These are phyloP conservation scores for Cryptoblepharus egeriae DNA, from an alignment of 2,797 vertebrate genomes.

Conservation along the genomic window DNA sequence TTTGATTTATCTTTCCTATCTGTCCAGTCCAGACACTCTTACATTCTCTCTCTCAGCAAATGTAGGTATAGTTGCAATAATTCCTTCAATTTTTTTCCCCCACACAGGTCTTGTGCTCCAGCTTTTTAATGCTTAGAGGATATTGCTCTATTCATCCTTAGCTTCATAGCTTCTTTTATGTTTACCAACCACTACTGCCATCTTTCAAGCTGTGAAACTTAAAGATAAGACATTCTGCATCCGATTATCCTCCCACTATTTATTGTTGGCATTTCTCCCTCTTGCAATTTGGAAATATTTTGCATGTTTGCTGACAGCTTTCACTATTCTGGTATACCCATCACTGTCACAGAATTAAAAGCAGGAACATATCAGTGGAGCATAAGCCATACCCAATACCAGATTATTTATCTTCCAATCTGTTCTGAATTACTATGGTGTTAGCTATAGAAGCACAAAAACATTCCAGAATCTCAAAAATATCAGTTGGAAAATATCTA, in stretches of 20 bases:
- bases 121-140: conserved; percentile 74
- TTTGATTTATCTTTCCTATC: conserved; percentile 68
- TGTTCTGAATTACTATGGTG: conserved; percentile 34
- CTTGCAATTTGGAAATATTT: conserved; percentile 63
- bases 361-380: conserved; percentile 47
- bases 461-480: not conserved
- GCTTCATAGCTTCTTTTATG: conserved; percentile 65
- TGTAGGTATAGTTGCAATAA: conserved; percentile 71
- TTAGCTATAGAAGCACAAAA: conserved; percentile 6
- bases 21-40: conserved; percentile 57
- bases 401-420: conserved; percentile 18
- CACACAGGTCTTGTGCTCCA: conserved; percentile 65
- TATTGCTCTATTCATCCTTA: conserved; percentile 76
- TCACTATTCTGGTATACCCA: conserved; percentile 58
- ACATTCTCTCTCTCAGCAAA: conserved; percentile 43
- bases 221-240: conserved; percentile 71
- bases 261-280: conserved; percentile 56
- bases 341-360: conserved; percentile 56
- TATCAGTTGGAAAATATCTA: no score
- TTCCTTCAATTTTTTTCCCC: conserved; percentile 68
- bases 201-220: conserved; percentile 71
- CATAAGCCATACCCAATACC: conserved; percentile 36
- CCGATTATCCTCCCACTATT: conserved; percentile 59
- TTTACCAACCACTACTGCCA: conserved; percentile 62
- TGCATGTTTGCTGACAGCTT: conserved; percentile 64